A percentile compares a stretch with the other conserved stretches of the same genome.
Conservation (phyloP, 1,140 invertebrate genomes). For the Aphis gossypii region DNA sequence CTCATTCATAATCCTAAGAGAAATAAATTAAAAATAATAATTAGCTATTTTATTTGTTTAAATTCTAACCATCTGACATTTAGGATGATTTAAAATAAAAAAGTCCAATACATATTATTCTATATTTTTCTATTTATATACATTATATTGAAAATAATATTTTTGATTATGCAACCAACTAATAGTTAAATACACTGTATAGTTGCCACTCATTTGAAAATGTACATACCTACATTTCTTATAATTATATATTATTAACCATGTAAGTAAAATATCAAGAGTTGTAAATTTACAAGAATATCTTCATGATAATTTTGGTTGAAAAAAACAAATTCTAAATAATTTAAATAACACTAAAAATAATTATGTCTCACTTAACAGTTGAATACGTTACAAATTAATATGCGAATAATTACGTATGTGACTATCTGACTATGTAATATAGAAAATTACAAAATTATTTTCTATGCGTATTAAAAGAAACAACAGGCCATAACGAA, state of each 20-base stretch:
- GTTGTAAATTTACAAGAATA: background rate
- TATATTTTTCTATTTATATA: background rate
- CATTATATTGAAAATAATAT: background rate
- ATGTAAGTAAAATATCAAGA: background rate
- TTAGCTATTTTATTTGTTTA: background rate
- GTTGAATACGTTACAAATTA: background rate
- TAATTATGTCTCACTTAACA: background rate
- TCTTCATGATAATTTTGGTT: background rate
- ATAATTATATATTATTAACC: background rate
- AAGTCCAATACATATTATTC: background rate
- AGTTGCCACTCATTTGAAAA: background rate
- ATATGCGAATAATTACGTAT: constrained; percentile 20
- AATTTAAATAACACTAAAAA: constrained; percentile 5
- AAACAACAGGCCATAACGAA: background rate
- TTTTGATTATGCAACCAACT: background rate
- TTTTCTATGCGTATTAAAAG: background rate
- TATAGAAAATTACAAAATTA: background rate
- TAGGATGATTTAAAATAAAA: background rate
- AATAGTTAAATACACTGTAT: background rate
- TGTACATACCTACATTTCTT: background rate
- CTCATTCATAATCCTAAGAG: background rate
- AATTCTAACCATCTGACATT: constrained; percentile 10
- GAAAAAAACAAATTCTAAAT: background rate
- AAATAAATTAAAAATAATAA: constrained; percentile 38
- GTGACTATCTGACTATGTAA: background rate